Percentiles rank a stretch among this genome's conserved stretches.
These are phyloP conservation scores for Anseranas semipalmata DNA, from an alignment of 2,113 vertebrate genomes.

Conservation along the genomic window DNA sequence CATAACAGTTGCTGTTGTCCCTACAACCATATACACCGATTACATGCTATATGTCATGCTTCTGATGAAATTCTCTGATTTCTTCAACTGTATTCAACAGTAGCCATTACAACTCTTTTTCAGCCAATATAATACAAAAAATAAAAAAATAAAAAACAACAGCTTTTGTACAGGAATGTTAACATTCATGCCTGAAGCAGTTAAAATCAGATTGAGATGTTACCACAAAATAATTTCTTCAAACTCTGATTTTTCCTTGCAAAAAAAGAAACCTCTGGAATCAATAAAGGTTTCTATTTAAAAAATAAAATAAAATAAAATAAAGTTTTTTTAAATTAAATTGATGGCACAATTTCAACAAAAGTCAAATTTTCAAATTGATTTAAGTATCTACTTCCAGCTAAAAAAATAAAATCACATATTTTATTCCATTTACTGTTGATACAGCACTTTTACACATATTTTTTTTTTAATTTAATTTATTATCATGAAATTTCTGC, in stretches of 20 bases:
- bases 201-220: neutral
- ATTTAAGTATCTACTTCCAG: neutral
- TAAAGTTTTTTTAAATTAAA: too few species aligned
- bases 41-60: neutral
- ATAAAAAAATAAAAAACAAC: neutral
- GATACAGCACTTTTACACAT: neutral
- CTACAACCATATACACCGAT: neutral
- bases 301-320: neutral
- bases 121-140: neutral
- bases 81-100: neutral
- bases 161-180: neutral
- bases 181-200: neutral
- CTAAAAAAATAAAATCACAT: neutral
- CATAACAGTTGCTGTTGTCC: neutral
- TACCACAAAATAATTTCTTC: neutral
- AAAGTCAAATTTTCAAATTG: neutral
- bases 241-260: neutral
- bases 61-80: neutral
- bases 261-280: neutral
- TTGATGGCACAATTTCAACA: neutral
- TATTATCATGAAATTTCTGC: neutral
- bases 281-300: neutral
- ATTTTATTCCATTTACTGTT: neutral
- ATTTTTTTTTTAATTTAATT: neutral
- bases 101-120: neutral